phyloP scores from a whole-genome alignment of 2,888 invertebrate species.

The Leptogaster cylindrica region DNA sequence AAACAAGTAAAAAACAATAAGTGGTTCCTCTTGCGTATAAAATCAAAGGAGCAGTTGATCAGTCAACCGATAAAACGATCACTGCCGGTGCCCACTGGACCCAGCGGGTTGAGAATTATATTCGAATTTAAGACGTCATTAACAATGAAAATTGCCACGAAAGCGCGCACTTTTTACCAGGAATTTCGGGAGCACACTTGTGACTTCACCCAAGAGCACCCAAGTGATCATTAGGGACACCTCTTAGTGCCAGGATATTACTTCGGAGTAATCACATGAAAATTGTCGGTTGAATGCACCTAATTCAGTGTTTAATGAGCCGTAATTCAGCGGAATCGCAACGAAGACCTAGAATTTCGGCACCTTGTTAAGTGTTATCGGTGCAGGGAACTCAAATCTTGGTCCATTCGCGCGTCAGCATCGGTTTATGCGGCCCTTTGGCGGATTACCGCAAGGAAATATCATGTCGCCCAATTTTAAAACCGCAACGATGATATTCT shows the following conservation, averaged over 20 bases:
- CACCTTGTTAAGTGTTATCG: conserved; percentile 34
- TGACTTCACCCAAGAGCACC: conserved; percentile 6
- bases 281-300: conserved; percentile 41
- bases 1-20: no score
- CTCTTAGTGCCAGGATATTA: conserved; percentile 40
- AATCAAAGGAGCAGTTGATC: conserved; percentile 9
- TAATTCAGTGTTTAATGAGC: conserved; percentile 40
- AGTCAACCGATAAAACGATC: conserved; percentile 23
- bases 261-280: conserved; percentile 36
- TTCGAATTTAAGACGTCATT: conserved; percentile 26
- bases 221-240: conserved; percentile 41
- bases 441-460: background rate
- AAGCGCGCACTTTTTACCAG: background rate
- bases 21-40: background rate
- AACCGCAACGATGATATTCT: no score
- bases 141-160: background rate
- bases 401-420: background rate
- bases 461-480: conserved; percentile 14
- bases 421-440: background rate
- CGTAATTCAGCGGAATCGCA: conserved; percentile 36
- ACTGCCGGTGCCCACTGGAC: background rate
- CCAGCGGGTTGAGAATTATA: no score
- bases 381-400: background rate
- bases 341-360: conserved; percentile 40
- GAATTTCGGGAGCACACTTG: background rate